Percentiles rank a stretch among this genome's conserved stretches.
Evolutionary conservation across 2,113 vertebrate species (phyloP).

Genomic region (Sterna hirundo): DNA sequence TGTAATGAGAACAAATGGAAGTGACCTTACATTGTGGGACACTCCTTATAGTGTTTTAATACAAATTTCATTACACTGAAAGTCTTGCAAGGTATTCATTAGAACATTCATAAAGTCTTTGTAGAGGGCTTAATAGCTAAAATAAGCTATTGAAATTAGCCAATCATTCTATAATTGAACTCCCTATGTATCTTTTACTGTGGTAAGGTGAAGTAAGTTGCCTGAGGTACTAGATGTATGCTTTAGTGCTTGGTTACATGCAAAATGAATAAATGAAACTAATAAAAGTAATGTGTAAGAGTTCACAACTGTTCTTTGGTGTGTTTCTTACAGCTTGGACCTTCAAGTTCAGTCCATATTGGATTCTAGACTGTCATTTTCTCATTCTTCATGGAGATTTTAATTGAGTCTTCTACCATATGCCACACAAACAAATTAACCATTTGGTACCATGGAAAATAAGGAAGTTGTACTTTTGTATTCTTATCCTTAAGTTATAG

Average conservation of each 20-base stretch:
- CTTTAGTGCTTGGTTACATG: neutral
- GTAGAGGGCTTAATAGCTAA: constrained; percentile 64
- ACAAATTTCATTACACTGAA: constrained; percentile 70
- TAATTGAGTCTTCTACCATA: neutral
- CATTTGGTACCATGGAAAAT: neutral
- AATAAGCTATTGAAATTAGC: constrained; percentile 69
- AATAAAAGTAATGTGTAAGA: neutral
- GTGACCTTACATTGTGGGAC: constrained; percentile 53
- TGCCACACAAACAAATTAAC: neutral
- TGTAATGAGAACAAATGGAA: constrained; percentile 69
- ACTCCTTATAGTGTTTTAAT: constrained; percentile 65
- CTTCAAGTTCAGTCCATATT: neutral
- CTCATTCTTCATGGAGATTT: neutral
- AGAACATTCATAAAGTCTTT: constrained; percentile 60
- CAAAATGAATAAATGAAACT: constrained; percentile 17
- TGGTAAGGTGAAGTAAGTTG: constrained; percentile 45
- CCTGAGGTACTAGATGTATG: neutral
- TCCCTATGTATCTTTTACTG: constrained; percentile 53
- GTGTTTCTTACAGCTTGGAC: neutral
- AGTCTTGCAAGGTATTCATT: constrained; percentile 65
- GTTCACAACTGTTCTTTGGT: neutral
- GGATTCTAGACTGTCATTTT: neutral
- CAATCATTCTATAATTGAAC: constrained; percentile 61
- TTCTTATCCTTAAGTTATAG: neutral
- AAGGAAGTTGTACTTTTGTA: fast-evolving